phyloP scores from a whole-genome alignment of 2,113 vertebrate species.

The Leiothrix lutea region DNA sequence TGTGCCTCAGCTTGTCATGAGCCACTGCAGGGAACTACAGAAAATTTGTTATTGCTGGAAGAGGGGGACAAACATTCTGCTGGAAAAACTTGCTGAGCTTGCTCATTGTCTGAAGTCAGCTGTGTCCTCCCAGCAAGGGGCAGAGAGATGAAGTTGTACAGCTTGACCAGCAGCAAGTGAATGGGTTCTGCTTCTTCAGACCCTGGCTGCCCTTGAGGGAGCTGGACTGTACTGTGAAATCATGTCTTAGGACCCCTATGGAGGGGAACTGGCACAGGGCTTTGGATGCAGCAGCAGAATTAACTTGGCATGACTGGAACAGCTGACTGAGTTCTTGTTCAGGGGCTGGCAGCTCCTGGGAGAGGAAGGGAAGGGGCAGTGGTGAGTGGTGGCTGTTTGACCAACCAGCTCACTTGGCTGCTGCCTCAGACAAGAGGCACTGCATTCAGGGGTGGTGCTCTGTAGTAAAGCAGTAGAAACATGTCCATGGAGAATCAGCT shows the following conservation, averaged over 20 bases:
- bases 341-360: not conserved
- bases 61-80: not conserved
- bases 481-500: not conserved
- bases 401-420: accelerated
- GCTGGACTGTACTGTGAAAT: not conserved
- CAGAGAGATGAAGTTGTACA: not conserved
- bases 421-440: too few species aligned
- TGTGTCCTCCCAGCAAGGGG: not conserved
- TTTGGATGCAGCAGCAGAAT: not conserved
- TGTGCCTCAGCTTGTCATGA: not conserved
- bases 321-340: not conserved
- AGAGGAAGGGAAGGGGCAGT: not conserved
- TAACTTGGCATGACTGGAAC: not conserved
- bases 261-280: not conserved
- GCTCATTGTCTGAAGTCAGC: not conserved
- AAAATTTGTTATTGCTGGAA: not conserved
- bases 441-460: not conserved
- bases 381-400: not conserved
- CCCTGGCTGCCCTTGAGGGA: not conserved
- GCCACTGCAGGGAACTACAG: not conserved
- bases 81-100: not conserved
- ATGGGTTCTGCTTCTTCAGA: not conserved
- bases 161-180: not conserved
- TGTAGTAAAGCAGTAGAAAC: not conserved
- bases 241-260: accelerated